phyloP scores from a whole-genome alignment of 1,140 invertebrate species.

The Aphis craccivora region DNA sequence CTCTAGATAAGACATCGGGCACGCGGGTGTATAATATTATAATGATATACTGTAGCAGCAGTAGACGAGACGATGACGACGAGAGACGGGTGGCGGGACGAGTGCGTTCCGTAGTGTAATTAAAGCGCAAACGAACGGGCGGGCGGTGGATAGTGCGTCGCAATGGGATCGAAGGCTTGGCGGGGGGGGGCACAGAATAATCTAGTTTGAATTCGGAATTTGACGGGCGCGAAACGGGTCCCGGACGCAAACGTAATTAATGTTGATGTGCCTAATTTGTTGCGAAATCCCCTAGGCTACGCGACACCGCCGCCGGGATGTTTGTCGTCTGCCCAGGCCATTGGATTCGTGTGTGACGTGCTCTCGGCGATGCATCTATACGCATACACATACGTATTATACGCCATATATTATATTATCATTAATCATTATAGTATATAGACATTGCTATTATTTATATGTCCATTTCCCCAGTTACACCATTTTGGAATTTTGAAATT shows the following conservation, averaged over 20 bases:
- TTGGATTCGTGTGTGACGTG: not conserved
- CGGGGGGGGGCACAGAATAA: not conserved
- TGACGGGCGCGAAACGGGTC: conserved; percentile 44
- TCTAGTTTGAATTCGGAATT: conserved; percentile 51
- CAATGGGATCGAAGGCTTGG: not conserved
- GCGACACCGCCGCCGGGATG: not conserved
- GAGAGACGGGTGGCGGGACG: not conserved
- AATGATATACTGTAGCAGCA: not conserved
- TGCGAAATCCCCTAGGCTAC: conserved; percentile 24
- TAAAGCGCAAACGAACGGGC: not conserved
- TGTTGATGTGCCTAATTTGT: conserved; percentile 49
- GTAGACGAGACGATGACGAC: not conserved
- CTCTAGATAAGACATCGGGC: not conserved
- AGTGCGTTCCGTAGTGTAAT: conserved; percentile 12
- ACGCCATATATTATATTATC: not conserved
- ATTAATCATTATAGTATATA: not conserved
- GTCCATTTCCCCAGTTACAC: accelerated
- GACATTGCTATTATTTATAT: not conserved
- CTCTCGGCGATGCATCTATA: not conserved
- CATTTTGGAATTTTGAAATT: not conserved
- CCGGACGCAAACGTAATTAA: conserved; percentile 47
- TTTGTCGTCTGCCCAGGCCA: conserved; percentile 1
- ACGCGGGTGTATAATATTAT: not conserved
- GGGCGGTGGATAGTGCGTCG: not conserved
- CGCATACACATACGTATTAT: no score